These are phyloP conservation scores for Eledona agricola DNA, from an alignment of 2,888 invertebrate genomes.

Conservation along the genomic window DNA sequence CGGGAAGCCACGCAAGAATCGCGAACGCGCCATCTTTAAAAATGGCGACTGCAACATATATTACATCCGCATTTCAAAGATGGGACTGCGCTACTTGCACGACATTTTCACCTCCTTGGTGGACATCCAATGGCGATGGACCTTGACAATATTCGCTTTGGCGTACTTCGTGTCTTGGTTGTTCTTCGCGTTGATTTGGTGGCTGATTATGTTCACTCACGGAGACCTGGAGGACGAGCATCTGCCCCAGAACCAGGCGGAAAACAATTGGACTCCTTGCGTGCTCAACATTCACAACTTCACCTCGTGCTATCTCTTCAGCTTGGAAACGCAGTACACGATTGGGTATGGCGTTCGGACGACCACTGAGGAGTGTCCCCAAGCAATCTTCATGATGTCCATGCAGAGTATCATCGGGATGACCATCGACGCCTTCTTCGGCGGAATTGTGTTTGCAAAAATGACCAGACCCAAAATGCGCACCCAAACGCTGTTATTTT, in stretches of 20 bases:
- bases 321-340: slow-evolving; percentile 96
- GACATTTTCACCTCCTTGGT: slow-evolving; percentile 91
- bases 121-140: slow-evolving; percentile 96
- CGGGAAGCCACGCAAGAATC: slow-evolving; percentile 66
- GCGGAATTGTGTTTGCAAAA: slow-evolving; percentile 93
- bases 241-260: slow-evolving; percentile 64
- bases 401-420: slow-evolving; percentile 81
- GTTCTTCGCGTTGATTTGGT: slow-evolving; percentile 92
- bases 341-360: slow-evolving; percentile 85
- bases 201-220: slow-evolving; percentile 92
- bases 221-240: slow-evolving; percentile 81
- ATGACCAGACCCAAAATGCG: slow-evolving; percentile 93
- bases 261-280: slow-evolving; percentile 75
- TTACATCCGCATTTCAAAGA: slow-evolving; percentile 83
- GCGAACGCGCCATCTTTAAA: slow-evolving; percentile 88
- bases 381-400: slow-evolving; percentile 93
- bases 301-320: slow-evolving; percentile 93
- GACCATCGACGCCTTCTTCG: slow-evolving; percentile 68
- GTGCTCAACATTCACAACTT: slow-evolving; percentile 87
- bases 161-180: slow-evolving; percentile 94
- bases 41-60: slow-evolving; percentile 96
- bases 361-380: slow-evolving; percentile 91
- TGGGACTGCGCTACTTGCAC: slow-evolving; percentile 77
- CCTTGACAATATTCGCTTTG: slow-evolving; percentile 85
- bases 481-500: slow-evolving; percentile 92